These are phyloP conservation scores for Heliconius nattereri DNA, from an alignment of 1,140 invertebrate genomes.

Conservation along the genomic window DNA sequence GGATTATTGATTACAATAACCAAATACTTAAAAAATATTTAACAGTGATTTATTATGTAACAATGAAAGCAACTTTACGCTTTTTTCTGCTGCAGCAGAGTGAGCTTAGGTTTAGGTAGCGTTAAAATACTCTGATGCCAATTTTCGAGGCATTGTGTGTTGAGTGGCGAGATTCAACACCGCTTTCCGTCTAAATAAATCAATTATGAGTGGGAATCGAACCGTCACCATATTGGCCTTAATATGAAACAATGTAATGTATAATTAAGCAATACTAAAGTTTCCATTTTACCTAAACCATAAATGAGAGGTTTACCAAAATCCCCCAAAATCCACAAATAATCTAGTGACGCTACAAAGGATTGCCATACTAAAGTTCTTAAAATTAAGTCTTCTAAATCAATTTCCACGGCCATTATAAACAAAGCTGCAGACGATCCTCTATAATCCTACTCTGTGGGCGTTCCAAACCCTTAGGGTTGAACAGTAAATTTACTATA, in stretches of 20 bases:
- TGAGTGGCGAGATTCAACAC: too few relatives aligned
- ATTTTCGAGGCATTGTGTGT: too few relatives aligned
- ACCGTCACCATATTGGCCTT: too few relatives aligned
- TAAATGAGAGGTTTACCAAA: slow-evolving; percentile 34
- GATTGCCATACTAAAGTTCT: slow-evolving; percentile 36
- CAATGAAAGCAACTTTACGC: too few relatives aligned
- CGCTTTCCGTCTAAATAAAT: background rate
- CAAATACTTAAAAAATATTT: too few relatives aligned
- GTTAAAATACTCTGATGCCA: too few relatives aligned
- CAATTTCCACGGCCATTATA: slow-evolving; percentile 48
- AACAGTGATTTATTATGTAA: too few relatives aligned
- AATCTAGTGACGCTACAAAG: slow-evolving; percentile 37
- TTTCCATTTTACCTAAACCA: slow-evolving; percentile 25
- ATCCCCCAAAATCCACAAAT: slow-evolving; percentile 23
- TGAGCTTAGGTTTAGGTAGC: too few relatives aligned
- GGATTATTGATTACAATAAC: too few relatives aligned
- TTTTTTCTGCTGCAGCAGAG: too few relatives aligned
- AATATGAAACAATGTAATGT: too few relatives aligned
- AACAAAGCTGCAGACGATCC: slow-evolving; percentile 42
- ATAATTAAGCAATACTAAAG: background rate
- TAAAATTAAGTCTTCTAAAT: slow-evolving; percentile 46
- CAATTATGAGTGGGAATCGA: too few relatives aligned
- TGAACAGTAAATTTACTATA: slow-evolving; percentile 44
- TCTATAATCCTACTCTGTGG: slow-evolving; percentile 41
- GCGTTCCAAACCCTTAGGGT: slow-evolving; percentile 41